Evolutionary conservation across 2,888 invertebrate species (phyloP).

Genomic region (Agrilus mali): DNA sequence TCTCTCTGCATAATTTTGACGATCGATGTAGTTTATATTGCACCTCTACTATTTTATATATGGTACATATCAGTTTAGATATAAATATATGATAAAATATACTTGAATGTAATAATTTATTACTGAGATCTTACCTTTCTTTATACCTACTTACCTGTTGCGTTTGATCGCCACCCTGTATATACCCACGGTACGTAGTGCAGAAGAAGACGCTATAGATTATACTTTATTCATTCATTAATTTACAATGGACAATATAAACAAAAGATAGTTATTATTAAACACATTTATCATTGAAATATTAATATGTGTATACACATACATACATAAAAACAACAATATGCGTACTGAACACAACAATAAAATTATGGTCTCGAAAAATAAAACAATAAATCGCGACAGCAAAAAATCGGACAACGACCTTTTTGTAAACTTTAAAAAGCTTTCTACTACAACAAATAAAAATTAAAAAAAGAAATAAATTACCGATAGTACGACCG

Average conservation of each 20-base stretch:
- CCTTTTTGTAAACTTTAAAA: neutral
- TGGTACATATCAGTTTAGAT: no score
- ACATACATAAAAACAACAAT: conserved; percentile 37
- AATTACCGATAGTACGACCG: neutral
- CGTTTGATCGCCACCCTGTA: no score
- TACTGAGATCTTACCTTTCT: no score
- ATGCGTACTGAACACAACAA: conserved; percentile 37
- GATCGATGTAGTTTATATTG: no score
- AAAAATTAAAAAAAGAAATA: conserved; percentile 5
- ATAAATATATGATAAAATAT: no score
- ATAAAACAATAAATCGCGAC: conserved; percentile 19
- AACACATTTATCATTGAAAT: conserved; percentile 33
- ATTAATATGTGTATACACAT: conserved; percentile 34
- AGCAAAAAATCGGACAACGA: no score
- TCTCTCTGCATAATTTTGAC: no score
- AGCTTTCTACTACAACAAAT: conserved; percentile 4
- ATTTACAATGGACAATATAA: conserved; percentile 36
- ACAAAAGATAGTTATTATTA: conserved; percentile 37
- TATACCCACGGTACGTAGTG: no score
- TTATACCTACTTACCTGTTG: no score
- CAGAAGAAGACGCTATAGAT: no score
- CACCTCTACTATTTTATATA: no score
- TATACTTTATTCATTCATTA: conserved; percentile 29
- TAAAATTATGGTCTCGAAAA: conserved; percentile 19
- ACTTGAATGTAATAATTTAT: no score